Evolutionary conservation across 2,797 vertebrate genomes (phyloP).

Genomic region (Parauchenoglanis punctatus): DNA sequence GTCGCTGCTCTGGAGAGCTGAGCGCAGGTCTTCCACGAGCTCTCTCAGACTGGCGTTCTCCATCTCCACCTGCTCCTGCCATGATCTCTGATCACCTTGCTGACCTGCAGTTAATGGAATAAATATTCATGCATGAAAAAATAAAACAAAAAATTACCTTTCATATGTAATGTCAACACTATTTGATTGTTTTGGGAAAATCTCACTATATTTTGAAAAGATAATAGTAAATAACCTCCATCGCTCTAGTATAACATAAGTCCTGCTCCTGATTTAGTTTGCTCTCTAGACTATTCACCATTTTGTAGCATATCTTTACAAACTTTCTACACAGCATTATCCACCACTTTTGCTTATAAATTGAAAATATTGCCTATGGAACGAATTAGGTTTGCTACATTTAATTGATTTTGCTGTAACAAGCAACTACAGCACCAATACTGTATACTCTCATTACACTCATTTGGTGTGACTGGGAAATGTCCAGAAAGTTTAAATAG

Average conservation of each 20-base stretch:
- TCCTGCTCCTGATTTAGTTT: background rate
- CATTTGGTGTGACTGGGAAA: background rate
- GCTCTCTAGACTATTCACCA: background rate
- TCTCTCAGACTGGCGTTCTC: slow-evolving; percentile 76
- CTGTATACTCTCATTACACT: too few species aligned
- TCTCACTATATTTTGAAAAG: background rate
- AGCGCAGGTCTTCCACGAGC: slow-evolving; percentile 81
- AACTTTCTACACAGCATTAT: background rate
- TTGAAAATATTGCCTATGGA: background rate
- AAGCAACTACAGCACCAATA: background rate
- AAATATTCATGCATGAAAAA: background rate
- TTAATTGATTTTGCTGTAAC: background rate
- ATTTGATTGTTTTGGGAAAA: background rate
- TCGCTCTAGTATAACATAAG: too few species aligned
- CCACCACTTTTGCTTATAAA: background rate
- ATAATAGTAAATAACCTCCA: background rate
- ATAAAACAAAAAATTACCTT: background rate
- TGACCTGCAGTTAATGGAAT: slow-evolving; percentile 21
- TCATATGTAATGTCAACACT: background rate
- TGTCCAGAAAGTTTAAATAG: background rate
- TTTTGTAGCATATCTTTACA: background rate
- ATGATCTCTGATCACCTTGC: slow-evolving; percentile 34
- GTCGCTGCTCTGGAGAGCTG: slow-evolving; percentile 78
- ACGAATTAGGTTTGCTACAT: background rate
- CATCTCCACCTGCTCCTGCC: slow-evolving; percentile 51